A percentile compares a stretch with the other conserved stretches of the same genome.
Evolutionary conservation across 2,797 vertebrate species (phyloP).

Genomic region (Heteromormyrus szaboi): DNA sequence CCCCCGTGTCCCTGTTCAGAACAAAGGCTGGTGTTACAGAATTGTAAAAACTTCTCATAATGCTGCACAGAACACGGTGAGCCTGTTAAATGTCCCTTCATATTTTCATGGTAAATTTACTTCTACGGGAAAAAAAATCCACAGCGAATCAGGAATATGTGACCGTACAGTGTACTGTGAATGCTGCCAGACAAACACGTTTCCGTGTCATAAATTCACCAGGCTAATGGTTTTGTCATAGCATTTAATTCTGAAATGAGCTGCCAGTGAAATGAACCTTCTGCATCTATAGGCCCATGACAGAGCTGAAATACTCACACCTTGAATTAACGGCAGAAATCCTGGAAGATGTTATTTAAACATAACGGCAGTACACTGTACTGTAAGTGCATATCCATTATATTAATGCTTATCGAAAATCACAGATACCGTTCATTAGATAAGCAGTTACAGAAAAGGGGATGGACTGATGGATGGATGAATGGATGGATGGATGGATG

Average conservation of each 20-base stretch:
- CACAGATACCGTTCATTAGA: neutral
- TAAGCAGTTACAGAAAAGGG: neutral
- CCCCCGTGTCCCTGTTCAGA: conserved; percentile 81
- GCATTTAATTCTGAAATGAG: neutral
- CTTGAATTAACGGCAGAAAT: neutral
- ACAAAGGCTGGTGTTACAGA: neutral
- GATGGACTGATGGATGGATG: neutral
- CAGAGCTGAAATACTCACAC: neutral
- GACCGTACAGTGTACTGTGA: neutral
- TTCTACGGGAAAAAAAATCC: neutral
- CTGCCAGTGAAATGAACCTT: neutral
- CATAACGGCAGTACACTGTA: conserved; percentile 18
- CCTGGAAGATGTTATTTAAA: neutral
- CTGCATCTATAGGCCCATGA: neutral
- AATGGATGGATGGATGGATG: neutral
- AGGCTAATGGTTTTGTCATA: neutral
- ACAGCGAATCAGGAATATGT: neutral
- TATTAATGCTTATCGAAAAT: neutral
- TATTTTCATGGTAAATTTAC: conserved; percentile 34
- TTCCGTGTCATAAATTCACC: neutral
- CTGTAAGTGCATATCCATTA: neutral
- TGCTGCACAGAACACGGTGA: neutral
- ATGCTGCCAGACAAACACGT: neutral
- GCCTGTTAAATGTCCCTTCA: conserved; percentile 5
- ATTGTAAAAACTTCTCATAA: neutral